Evolutionary conservation across 2,113 vertebrate species (phyloP).

Genomic region (Ascaphus truei): DNA sequence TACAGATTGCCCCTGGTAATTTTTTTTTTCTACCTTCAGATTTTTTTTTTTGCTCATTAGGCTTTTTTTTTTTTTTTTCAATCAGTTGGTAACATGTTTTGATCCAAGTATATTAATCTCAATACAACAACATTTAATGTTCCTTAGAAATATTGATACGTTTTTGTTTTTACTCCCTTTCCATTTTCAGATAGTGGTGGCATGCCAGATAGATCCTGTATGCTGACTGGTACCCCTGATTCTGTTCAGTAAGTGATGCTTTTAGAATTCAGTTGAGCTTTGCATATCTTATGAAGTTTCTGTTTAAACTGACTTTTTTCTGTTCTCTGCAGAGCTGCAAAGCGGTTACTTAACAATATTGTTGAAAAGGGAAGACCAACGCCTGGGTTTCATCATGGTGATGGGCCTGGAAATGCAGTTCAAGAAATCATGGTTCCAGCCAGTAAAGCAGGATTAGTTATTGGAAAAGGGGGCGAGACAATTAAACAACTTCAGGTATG

Average conservation of each 20-base stretch:
- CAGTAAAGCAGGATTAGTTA: constrained; percentile 94
- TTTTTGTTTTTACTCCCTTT: constrained; percentile 27
- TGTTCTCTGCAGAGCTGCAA: constrained; percentile 71
- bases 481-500: constrained; percentile 95
- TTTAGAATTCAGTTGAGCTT: neutral
- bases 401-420: constrained; percentile 90
- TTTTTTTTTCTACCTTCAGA: constrained; percentile 17
- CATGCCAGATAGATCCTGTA: constrained; percentile 91
- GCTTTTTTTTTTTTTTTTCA: constrained; percentile 1
- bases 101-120: too few species aligned
- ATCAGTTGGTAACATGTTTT: too few species aligned
- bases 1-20: constrained; percentile 95
- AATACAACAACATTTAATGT: accelerated
- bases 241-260: constrained; percentile 83
- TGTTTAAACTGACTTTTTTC: neutral
- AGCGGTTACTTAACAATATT: constrained; percentile 89
- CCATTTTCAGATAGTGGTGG: constrained; percentile 83
- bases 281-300: neutral
- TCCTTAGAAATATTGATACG: neutral
- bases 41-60: constrained; percentile 14
- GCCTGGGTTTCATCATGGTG: constrained; percentile 92
- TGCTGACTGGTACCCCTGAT: constrained; percentile 88
- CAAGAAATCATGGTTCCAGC: constrained; percentile 97
- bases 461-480: constrained; percentile 95
- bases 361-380: constrained; percentile 93